Evolutionary conservation across 2,888 invertebrate genomes (phyloP).

Genomic region (Saturnia japonica): DNA sequence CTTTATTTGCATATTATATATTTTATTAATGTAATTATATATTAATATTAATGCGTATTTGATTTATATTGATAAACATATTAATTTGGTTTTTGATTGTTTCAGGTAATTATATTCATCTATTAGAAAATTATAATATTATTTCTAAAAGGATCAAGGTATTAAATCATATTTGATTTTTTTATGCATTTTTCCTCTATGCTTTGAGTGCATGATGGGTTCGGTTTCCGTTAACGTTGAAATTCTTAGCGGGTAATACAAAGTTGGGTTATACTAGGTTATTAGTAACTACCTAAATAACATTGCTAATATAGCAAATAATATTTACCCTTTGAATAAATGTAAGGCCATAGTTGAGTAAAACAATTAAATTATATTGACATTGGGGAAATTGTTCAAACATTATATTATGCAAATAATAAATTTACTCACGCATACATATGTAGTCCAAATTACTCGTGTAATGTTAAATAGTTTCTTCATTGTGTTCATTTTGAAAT

Average conservation of each 20-base stretch:
- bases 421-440: too few species aligned
- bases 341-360: too few species aligned
- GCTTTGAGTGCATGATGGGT: not conserved
- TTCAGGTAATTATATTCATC: constrained; percentile 9
- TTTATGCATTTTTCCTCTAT: not conserved
- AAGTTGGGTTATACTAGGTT: not conserved
- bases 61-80: not conserved
- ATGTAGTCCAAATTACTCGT: too few species aligned
- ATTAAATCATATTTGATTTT: not conserved
- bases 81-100: not conserved
- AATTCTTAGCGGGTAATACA: not conserved
- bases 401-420: too few species aligned
- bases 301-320: too few species aligned
- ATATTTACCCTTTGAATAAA: too few species aligned
- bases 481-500: too few species aligned
- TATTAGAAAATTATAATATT: not conserved
- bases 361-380: too few species aligned
- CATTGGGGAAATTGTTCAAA: too few species aligned
- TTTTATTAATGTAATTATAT: constrained; percentile 5
- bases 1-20: not conserved
- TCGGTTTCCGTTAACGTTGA: not conserved
- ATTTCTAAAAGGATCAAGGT: not conserved
- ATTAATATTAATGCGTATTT: not conserved
- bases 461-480: too few species aligned
- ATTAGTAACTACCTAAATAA: too few species aligned